phyloP scores from a whole-genome alignment of 2,797 vertebrate species.

The Halcyon leucocephala region DNA sequence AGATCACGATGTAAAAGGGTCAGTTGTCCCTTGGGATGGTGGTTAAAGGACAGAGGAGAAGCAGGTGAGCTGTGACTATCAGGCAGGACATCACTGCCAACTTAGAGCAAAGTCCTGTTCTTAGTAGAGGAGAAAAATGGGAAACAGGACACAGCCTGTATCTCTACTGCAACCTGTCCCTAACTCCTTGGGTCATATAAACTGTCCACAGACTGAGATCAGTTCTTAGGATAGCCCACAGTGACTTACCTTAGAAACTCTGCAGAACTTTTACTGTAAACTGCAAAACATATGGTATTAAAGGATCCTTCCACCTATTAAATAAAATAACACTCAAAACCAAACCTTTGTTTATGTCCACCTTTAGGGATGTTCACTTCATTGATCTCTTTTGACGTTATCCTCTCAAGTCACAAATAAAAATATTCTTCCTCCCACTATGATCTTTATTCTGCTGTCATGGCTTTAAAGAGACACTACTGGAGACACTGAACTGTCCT shows the following conservation, averaged over 20 bases:
- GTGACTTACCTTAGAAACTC: neutral
- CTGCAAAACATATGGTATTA: neutral
- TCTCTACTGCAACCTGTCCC: neutral
- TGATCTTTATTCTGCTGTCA: neutral
- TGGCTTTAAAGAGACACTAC: neutral
- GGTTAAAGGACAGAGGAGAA: neutral
- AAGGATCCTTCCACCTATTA: neutral
- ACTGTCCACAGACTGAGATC: neutral
- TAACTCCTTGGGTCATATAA: neutral
- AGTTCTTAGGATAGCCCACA: neutral
- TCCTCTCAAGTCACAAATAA: neutral
- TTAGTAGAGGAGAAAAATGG: neutral
- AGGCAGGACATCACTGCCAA: neutral
- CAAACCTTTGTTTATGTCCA: neutral
- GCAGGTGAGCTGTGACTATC: neutral
- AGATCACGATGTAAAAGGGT: neutral
- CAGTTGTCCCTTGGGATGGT: neutral
- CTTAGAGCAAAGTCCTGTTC: neutral
- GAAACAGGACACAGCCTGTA: neutral
- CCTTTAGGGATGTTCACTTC: neutral
- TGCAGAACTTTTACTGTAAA: neutral
- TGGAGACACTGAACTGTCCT: neutral
- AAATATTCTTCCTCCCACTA: neutral
- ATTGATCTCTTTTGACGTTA: neutral
- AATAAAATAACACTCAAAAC: neutral